Evolutionary conservation across 2,888 invertebrate genomes (phyloP).

Genomic region (Nemurella pictetii): DNA sequence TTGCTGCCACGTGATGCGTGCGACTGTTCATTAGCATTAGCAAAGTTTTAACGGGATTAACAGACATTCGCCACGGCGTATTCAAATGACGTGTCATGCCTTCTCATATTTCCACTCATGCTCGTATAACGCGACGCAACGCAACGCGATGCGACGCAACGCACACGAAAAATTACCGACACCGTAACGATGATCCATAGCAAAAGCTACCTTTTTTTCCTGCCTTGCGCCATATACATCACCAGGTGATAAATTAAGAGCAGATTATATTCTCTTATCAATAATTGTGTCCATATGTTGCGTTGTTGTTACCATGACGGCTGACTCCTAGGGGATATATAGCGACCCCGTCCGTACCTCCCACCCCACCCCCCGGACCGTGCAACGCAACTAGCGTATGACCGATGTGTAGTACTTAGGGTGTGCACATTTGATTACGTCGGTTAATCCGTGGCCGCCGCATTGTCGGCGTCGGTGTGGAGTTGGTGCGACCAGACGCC

Average conservation of each 20-base stretch:
- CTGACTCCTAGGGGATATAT: conserved; percentile 2
- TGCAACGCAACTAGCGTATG: not conserved
- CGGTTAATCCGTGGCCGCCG: not conserved
- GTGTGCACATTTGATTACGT: conserved; percentile 8
- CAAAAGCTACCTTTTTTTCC: not conserved
- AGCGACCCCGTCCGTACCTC: not conserved
- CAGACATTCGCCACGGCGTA: not conserved
- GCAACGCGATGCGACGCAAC: not conserved
- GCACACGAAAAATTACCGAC: too few relatives aligned
- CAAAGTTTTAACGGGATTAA: not conserved
- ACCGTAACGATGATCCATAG: not conserved
- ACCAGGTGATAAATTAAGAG: not conserved
- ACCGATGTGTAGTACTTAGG: conserved; percentile 14
- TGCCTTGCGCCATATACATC: not conserved
- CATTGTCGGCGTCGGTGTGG: not conserved
- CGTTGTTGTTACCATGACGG: not conserved
- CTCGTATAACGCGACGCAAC: not conserved
- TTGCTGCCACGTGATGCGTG: not conserved
- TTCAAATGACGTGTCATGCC: not conserved
- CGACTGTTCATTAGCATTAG: not conserved
- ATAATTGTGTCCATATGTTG: not conserved
- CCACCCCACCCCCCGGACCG: not conserved
- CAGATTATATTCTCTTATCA: conserved; percentile 17
- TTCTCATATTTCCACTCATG: not conserved
- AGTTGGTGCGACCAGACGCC: too few relatives aligned